These are phyloP conservation scores for Carcharodon carcharias DNA, from an alignment of 2,797 vertebrate genomes.

Conservation along the genomic window DNA sequence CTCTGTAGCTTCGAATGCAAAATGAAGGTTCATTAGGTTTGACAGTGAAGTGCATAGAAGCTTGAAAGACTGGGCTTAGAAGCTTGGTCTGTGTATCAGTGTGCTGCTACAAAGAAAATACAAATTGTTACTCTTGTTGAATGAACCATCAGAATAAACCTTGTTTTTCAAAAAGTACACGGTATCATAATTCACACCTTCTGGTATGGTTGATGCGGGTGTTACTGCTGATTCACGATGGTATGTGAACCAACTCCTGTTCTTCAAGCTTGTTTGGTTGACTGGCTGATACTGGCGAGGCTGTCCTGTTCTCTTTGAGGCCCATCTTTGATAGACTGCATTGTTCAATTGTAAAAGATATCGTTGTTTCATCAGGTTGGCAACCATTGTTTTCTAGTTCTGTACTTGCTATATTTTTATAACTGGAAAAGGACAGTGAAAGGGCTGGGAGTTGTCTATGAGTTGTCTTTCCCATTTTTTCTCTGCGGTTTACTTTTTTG, in stretches of 20 bases:
- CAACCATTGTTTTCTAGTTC: no score
- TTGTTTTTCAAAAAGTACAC: background rate
- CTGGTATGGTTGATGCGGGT: background rate
- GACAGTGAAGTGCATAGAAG: background rate
- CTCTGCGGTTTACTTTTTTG: no score
- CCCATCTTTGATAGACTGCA: background rate
- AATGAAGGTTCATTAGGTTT: background rate
- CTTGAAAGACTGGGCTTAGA: background rate
- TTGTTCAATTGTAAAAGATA: background rate
- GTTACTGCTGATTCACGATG: background rate
- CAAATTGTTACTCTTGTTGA: background rate
- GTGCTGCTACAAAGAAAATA: background rate
- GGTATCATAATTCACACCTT: background rate
- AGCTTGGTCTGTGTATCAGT: background rate
- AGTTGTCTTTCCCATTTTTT: no score
- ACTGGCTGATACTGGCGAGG: no score
- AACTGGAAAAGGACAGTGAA: no score
- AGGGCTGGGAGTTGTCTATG: no score
- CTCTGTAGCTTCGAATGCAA: background rate
- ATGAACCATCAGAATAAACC: background rate
- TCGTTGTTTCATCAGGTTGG: background rate
- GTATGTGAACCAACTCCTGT: background rate
- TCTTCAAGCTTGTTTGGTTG: no score
- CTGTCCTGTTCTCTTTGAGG: background rate
- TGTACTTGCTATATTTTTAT: no score